A percentile compares a stretch with the other conserved stretches of the same genome.
Evolutionary conservation across 1,140 invertebrate genomes (phyloP).

Genomic region (Sitobion miscanthi): DNA sequence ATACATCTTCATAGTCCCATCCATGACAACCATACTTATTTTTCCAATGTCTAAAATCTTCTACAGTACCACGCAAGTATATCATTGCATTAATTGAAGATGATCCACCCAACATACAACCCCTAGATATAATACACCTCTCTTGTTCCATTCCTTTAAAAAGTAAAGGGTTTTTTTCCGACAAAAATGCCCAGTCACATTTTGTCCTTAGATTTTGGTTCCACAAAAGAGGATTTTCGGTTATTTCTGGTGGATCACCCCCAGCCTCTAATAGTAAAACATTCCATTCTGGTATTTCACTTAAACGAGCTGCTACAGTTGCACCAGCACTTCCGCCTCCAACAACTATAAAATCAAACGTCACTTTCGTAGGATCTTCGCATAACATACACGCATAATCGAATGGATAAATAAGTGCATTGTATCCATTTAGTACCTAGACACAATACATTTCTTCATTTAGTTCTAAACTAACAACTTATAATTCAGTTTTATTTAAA

Average conservation of each 20-base stretch:
- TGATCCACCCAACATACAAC: slow-evolving; percentile 71
- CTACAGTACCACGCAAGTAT: slow-evolving; percentile 68
- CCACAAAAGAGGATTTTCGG: slow-evolving; percentile 56
- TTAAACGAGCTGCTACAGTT: slow-evolving; percentile 66
- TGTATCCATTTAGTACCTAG: background rate
- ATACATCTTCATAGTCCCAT: slow-evolving; percentile 69
- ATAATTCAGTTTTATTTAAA: no score
- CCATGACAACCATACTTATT: slow-evolving; percentile 61
- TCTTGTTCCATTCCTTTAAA: slow-evolving; percentile 60
- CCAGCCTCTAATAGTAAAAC: slow-evolving; percentile 67
- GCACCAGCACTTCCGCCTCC: slow-evolving; percentile 68
- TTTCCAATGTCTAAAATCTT: slow-evolving; percentile 70
- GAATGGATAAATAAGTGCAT: background rate
- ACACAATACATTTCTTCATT: background rate
- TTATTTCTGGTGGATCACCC: slow-evolving; percentile 67
- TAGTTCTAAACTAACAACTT: no score
- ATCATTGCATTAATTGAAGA: slow-evolving; percentile 72
- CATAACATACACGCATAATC: background rate
- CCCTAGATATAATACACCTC: slow-evolving; percentile 58
- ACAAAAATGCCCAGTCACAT: slow-evolving; percentile 48
- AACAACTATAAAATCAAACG: slow-evolving; percentile 62
- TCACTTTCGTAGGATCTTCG: background rate
- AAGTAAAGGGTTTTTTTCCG: background rate
- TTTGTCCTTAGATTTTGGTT: background rate
- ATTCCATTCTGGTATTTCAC: slow-evolving; percentile 69